phyloP scores from a whole-genome alignment of 2,888 invertebrate genomes.

The Euplexia lucipara region DNA sequence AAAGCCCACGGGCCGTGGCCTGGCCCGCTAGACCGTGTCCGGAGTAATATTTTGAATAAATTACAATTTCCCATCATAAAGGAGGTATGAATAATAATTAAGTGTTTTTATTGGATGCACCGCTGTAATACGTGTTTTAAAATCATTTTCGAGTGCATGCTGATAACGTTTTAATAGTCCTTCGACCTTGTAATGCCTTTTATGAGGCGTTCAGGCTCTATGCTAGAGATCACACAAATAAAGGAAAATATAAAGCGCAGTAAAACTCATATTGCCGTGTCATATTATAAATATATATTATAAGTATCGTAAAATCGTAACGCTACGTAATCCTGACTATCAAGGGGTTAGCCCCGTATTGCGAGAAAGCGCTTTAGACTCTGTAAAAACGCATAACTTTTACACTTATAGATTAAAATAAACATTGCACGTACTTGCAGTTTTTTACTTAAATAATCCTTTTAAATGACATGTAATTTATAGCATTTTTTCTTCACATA shows the following conservation, averaged over 20 bases:
- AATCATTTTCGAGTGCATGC: slow-evolving; percentile 39
- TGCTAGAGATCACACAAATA: slow-evolving; percentile 55
- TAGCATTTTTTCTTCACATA: slow-evolving; percentile 17
- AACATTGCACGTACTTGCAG: slow-evolving; percentile 20
- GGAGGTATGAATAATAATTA: slow-evolving; percentile 60
- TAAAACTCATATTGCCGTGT: slow-evolving; percentile 47
- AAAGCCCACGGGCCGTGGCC: slow-evolving; percentile 52
- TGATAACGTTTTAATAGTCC: slow-evolving; percentile 58
- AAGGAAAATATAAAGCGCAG: slow-evolving; percentile 35
- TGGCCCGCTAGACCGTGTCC: slow-evolving; percentile 65
- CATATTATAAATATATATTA: slow-evolving; percentile 33
- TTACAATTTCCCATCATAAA: slow-evolving; percentile 64
- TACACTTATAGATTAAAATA: slow-evolving; percentile 38
- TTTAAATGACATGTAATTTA: slow-evolving; percentile 25
- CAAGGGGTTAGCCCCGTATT: slow-evolving; percentile 21
- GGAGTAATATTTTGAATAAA: slow-evolving; percentile 64
- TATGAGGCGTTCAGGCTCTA: slow-evolving; percentile 43
- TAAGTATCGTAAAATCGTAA: slow-evolving; percentile 34
- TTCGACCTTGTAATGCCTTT: slow-evolving; percentile 47
- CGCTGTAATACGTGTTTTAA: slow-evolving; percentile 33
- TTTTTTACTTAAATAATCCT: slow-evolving; percentile 13
- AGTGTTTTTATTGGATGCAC: slow-evolving; percentile 53
- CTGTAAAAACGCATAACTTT: slow-evolving; percentile 31
- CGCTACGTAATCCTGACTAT: slow-evolving; percentile 34
- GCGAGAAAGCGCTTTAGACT: slow-evolving; percentile 14